Evolutionary conservation across 2,113 vertebrate genomes (phyloP), one percentile per base, ranked within the genome.

Genomic region (Columba janthina): DNA sequence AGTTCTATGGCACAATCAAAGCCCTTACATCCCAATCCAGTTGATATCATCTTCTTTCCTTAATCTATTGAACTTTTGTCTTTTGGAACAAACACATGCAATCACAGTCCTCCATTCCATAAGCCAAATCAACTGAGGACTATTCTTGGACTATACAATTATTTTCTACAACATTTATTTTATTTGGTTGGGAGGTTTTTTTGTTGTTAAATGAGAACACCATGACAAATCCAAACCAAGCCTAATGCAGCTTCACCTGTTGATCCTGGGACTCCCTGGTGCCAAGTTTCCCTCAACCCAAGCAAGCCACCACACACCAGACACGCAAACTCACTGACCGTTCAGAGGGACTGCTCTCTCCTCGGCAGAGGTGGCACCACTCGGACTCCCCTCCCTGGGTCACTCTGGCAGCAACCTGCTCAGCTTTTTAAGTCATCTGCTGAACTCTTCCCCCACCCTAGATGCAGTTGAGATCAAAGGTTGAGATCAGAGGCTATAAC

Each of bases 381-480:
- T 42, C 12, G 0, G 18, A 8, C 29, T 80, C 64, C 20, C 1
- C 5, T 58, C 40, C 25, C 60, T 17, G 1, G 1, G 51, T 17
- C 71, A 28, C 10, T 50, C 44, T 0, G 40, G 34, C n/a, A 88
- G 40, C 0, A 0, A 71, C 36, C 78, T 26, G 17, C 79, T 74
- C 5, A 20, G 4, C 90, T 90, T 97, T 95, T 96, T 93, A 95
- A 95, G 25, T 64, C 67, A 31, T 15, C 25, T 73, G 42, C 88
- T 62, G 46, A 46, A 62, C 72, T 62, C 15, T 5, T 24, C 36
- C 72, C 58, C 90, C 66, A 26, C 15, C n/a, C 80, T 36, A 93
- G 51, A 51, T 29, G 22, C 44, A 77, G 84, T 36, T 3, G n/a
- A 77, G 95, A 60, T 11, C 95, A 93, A 96, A 94, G 92, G 88